Evolutionary conservation across 2,797 vertebrate genomes (phyloP).

Genomic region (Capromys pilorides): DNA sequence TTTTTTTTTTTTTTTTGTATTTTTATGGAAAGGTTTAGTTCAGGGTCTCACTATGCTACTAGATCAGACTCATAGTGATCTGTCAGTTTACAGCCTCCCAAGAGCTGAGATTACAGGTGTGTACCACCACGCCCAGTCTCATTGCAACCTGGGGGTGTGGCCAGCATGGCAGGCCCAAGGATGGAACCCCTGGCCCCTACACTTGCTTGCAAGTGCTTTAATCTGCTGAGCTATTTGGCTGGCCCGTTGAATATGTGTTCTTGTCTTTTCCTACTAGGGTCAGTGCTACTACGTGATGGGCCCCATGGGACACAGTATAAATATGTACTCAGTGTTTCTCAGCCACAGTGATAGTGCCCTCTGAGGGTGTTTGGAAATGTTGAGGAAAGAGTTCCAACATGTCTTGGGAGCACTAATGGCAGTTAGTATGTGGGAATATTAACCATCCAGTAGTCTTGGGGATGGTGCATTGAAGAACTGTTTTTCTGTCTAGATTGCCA

Average conservation of each 20-base stretch:
- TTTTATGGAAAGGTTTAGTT: too few species aligned
- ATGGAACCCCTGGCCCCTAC: too few species aligned
- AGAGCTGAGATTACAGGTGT: too few species aligned
- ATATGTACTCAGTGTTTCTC: neutral
- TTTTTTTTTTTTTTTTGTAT: too few species aligned
- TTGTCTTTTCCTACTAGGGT: slow-evolving; percentile 10
- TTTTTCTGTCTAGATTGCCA: neutral
- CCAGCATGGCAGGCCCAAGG: too few species aligned
- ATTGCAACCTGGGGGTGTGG: too few species aligned
- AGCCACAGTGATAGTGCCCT: neutral
- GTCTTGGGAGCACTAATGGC: neutral
- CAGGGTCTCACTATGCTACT: too few species aligned
- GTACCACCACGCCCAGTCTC: too few species aligned
- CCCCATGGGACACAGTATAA: neutral
- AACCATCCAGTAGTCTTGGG: neutral
- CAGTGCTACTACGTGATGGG: neutral
- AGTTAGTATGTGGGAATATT: neutral
- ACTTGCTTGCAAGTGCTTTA: too few species aligned
- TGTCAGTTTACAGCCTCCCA: too few species aligned
- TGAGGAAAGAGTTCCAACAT: neutral
- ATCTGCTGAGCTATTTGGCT: too few species aligned
- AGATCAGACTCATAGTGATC: too few species aligned
- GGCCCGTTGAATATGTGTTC: neutral
- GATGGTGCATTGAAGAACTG: neutral
- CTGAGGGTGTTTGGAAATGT: neutral